Evolutionary conservation across 2,113 vertebrate genomes (phyloP).

Genomic region (Eulacestoma nigropectus): DNA sequence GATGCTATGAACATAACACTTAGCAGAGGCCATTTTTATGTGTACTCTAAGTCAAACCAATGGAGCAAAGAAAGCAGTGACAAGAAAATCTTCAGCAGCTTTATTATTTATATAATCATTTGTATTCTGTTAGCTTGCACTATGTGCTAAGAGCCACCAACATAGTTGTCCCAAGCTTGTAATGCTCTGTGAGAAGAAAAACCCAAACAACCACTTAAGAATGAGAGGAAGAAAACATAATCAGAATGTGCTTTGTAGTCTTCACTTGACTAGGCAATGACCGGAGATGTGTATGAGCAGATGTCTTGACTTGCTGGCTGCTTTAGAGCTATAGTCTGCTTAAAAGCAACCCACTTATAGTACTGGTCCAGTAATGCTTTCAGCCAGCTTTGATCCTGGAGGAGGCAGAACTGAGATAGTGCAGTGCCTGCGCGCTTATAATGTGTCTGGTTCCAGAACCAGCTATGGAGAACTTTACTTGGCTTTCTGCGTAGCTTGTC

Average conservation of each 20-base stretch:
- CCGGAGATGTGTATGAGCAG: not conserved
- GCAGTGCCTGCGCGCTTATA: not conserved
- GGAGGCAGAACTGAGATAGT: not conserved
- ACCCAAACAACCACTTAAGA: not conserved
- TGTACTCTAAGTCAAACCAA: constrained; percentile 56
- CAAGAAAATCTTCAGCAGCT: constrained; percentile 51
- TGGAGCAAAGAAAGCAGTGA: constrained; percentile 41
- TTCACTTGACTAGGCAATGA: not conserved
- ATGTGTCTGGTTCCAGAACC: not conserved
- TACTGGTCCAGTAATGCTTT: not conserved
- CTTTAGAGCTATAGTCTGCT: not conserved
- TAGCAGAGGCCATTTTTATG: constrained; percentile 39
- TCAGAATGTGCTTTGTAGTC: constrained; percentile 16
- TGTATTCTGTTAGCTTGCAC: constrained; percentile 39
- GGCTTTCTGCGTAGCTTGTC: not conserved
- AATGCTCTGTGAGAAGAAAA: constrained; percentile 11
- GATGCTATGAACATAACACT: constrained; percentile 25
- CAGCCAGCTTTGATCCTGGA: not conserved
- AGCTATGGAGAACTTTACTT: not conserved
- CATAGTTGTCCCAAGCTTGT: not conserved
- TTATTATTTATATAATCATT: constrained; percentile 51
- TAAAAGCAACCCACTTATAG: not conserved
- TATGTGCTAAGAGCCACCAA: not conserved
- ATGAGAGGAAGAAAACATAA: not conserved
- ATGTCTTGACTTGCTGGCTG: not conserved